Conservation (phyloP, 2,888 invertebrate genomes). For the Hemaris fuciformis region DNA sequence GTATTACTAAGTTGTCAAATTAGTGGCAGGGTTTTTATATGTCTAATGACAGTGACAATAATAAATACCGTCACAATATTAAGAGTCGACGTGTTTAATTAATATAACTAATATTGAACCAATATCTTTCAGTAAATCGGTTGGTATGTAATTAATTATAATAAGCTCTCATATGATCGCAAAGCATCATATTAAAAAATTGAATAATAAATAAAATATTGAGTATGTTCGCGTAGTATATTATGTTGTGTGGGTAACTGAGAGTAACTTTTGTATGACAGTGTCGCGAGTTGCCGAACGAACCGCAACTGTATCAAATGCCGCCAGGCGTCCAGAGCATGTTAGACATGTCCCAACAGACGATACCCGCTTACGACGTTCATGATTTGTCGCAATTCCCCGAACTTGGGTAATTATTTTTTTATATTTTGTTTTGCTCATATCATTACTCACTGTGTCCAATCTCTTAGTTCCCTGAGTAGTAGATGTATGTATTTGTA, state of each 20-base stretch:
- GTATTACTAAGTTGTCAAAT: background rate
- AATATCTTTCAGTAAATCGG: background rate
- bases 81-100: background rate
- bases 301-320: constrained; percentile 50
- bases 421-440: constrained; percentile 5
- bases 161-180: background rate
- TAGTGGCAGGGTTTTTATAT: background rate
- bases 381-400: constrained; percentile 48
- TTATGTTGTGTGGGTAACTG: background rate
- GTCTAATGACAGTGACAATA: background rate
- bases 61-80: background rate
- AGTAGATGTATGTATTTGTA: background rate
- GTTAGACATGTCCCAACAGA: constrained; percentile 25
- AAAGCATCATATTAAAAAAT: background rate
- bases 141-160: background rate
- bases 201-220: background rate
- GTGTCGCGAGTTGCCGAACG: constrained; percentile 65
- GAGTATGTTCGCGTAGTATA: background rate
- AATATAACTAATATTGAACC: background rate
- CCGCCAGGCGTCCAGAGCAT: constrained; percentile 37
- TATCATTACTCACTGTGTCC: background rate
- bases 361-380: constrained; percentile 24
- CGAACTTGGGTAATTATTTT: constrained; percentile 37
- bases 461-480: background rate
- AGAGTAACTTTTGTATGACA: constrained; percentile 24